Conservation (phyloP, 2,797 vertebrate genomes). For the Prionace glauca region DNA sequence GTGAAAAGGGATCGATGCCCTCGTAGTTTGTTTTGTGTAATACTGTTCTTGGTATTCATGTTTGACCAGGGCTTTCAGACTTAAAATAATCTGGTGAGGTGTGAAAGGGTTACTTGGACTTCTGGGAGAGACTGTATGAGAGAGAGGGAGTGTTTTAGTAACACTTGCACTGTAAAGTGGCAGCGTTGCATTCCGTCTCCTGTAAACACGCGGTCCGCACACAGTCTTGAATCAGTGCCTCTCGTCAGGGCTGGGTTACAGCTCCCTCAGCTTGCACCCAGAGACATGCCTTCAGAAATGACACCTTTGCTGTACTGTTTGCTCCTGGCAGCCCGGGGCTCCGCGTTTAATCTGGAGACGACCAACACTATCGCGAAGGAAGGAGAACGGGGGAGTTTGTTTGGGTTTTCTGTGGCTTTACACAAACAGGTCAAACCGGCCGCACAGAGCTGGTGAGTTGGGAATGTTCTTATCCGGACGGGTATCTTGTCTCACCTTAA, state of each 20-base stretch:
- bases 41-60: neutral
- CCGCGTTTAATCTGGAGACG: slow-evolving; percentile 80
- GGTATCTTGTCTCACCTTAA: too few species aligned
- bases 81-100: neutral
- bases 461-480: neutral
- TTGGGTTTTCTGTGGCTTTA: slow-evolving; percentile 83
- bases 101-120: neutral
- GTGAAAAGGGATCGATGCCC: neutral
- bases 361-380: slow-evolving; percentile 72
- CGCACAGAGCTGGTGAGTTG: slow-evolving; percentile 79
- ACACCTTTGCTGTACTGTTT: slow-evolving; percentile 43
- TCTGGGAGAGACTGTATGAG: neutral
- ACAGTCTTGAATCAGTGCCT: neutral
- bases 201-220: slow-evolving; percentile 16
- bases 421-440: slow-evolving; percentile 77
- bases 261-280: neutral
- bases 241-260: neutral
- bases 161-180: slow-evolving; percentile 18
- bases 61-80: neutral
- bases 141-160: slow-evolving; percentile 41
- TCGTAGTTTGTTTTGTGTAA: neutral
- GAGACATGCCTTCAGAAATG: slow-evolving; percentile 20
- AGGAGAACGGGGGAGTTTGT: slow-evolving; percentile 74
- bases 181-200: slow-evolving; percentile 14
- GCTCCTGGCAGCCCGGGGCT: slow-evolving; percentile 47